phyloP scores from a whole-genome alignment of 2,888 invertebrate species.

The Pyrrhia umbra region DNA sequence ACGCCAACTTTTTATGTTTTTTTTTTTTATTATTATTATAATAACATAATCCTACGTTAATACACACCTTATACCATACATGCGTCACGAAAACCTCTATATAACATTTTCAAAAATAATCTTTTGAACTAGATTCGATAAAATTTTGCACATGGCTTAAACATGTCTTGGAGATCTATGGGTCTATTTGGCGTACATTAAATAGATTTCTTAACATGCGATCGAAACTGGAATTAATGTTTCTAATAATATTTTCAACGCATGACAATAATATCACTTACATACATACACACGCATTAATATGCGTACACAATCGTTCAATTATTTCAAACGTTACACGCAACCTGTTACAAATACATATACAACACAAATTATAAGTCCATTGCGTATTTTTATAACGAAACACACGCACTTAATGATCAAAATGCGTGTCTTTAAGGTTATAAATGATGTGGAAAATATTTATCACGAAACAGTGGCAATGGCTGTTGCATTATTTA shows the following conservation, averaged over 20 bases:
- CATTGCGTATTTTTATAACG: slow-evolving; percentile 1
- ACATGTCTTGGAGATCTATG: no score
- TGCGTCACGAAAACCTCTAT: no score
- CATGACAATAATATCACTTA: slow-evolving; percentile 7
- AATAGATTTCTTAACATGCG: no score
- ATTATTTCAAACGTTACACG: slow-evolving; percentile 10
- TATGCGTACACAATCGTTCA: slow-evolving; percentile 12
- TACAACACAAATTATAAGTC: not conserved
- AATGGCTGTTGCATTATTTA: not conserved
- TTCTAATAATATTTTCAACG: slow-evolving; percentile 14
- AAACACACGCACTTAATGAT: slow-evolving; percentile 35
- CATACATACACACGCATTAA: not conserved
- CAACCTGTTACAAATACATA: slow-evolving; percentile 23
- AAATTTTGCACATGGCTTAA: no score
- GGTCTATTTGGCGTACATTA: no score
- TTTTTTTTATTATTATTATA: no score
- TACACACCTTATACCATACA: no score
- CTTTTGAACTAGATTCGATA: no score
- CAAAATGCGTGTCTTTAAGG: slow-evolving; percentile 31
- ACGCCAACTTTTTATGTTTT: no score
- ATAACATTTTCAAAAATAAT: no score
- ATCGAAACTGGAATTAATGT: not conserved
- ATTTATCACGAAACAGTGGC: not conserved
- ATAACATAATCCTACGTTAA: no score
- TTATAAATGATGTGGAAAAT: slow-evolving; percentile 9